A percentile compares a stretch with the other conserved stretches of the same genome.
phyloP scores from a whole-genome alignment of 2,113 vertebrate genomes.

The Microcebus griseorufus region DNA sequence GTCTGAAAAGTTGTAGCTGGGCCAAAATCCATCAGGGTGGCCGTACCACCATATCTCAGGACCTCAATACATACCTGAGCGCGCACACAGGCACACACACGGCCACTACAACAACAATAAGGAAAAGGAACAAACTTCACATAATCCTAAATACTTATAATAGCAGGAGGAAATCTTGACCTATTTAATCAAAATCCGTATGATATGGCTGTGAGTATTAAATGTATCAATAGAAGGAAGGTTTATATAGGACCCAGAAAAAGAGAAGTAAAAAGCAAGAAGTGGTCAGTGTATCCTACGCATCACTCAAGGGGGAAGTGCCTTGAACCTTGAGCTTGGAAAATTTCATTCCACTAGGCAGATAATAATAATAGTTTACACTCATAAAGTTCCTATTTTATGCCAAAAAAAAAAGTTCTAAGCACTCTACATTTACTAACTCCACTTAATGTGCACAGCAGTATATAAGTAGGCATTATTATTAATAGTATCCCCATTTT shows the following conservation, averaged over 20 bases:
- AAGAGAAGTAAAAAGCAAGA: constrained; percentile 55
- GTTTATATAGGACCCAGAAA: neutral
- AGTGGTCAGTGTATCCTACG: neutral
- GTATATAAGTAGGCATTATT: neutral
- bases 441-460: neutral
- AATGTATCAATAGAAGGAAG: neutral
- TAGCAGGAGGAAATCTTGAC: constrained; percentile 1
- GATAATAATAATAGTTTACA: neutral
- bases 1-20: neutral
- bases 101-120: neutral
- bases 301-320: neutral
- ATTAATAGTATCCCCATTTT: neutral
- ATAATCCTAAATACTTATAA: neutral
- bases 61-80: neutral
- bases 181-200: neutral
- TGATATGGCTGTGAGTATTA: neutral
- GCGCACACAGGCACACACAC: neutral
- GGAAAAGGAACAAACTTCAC: neutral
- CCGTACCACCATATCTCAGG: neutral
- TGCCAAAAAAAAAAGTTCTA: neutral
- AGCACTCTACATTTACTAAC: neutral
- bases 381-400: neutral
- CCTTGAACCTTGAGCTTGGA: constrained; percentile 8
- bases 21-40: neutral
- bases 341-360: neutral